A percentile compares a stretch with the other conserved stretches of the same genome.
Evolutionary conservation across 2,888 invertebrate species (phyloP).

Genomic region (Plutella xylostella): DNA sequence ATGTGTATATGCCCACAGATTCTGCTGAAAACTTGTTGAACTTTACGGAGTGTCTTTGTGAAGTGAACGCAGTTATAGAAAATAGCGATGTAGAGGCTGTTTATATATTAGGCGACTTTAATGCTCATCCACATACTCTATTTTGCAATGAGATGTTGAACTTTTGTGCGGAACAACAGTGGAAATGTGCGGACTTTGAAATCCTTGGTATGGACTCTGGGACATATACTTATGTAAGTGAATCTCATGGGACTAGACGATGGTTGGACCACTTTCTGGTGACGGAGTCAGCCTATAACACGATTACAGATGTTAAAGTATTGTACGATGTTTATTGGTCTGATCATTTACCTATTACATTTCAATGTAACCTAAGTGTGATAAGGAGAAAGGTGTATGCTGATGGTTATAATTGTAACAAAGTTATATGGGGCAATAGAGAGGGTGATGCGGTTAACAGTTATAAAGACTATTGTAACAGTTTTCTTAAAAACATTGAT

Average conservation of each 20-base stretch:
- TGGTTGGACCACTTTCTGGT: slow-evolving; percentile 6
- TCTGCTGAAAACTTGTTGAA: too few relatives aligned
- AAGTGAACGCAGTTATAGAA: too few relatives aligned
- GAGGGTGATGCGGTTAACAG: neutral
- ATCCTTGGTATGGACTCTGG: neutral
- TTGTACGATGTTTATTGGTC: slow-evolving; percentile 14
- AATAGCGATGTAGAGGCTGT: too few relatives aligned
- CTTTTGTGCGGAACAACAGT: slow-evolving; percentile 5
- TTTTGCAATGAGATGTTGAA: too few relatives aligned
- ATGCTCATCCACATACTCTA: too few relatives aligned
- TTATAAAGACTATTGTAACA: neutral
- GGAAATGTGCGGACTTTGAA: slow-evolving; percentile 4
- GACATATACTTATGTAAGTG: slow-evolving; percentile 6
- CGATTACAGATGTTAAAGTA: slow-evolving; percentile 7
- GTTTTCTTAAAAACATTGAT: neutral
- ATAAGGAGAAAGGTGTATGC: neutral
- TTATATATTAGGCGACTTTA: too few relatives aligned
- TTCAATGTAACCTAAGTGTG: slow-evolving; percentile 10
- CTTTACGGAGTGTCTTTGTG: too few relatives aligned
- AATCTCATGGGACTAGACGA: neutral
- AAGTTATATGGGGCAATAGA: neutral
- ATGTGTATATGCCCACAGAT: slow-evolving; percentile 1
- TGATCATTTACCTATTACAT: slow-evolving; percentile 14
- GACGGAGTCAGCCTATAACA: slow-evolving; percentile 1
- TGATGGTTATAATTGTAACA: neutral